Percentiles rank a stretch among this genome's conserved stretches.
phyloP scores from a whole-genome alignment of 2,113 vertebrate genomes.

The Vireo altiloquus region DNA sequence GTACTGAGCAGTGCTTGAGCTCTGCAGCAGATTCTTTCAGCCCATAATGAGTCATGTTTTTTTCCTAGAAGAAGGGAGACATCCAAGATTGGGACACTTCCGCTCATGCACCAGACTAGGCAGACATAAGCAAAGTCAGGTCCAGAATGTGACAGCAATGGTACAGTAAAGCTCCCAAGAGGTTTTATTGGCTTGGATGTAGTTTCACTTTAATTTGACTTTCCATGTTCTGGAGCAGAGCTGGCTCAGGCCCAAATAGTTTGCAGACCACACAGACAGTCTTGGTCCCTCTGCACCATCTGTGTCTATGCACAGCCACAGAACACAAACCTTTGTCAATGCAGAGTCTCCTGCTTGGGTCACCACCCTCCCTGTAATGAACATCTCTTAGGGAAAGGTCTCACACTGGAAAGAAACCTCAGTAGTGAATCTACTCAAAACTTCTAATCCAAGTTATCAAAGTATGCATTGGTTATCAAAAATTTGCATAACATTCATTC shows the following conservation, averaged over 20 bases:
- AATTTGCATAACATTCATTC: background rate
- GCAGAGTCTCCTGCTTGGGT: background rate
- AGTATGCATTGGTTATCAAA: background rate
- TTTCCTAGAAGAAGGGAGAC: background rate
- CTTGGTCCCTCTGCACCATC: fast-evolving
- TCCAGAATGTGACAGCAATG: background rate
- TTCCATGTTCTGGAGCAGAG: background rate
- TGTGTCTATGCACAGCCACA: background rate
- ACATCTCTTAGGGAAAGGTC: background rate
- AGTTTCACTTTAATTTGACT: background rate
- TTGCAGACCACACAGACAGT: background rate
- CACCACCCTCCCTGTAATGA: background rate
- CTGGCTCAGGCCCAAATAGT: background rate
- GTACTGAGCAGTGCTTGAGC: background rate
- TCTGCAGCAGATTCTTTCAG: background rate
- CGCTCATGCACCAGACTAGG: background rate
- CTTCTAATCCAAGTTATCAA: background rate
- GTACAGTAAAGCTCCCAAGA: background rate
- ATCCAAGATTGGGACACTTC: background rate
- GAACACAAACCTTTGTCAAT: background rate
- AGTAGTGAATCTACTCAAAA: background rate
- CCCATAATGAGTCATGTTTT: background rate
- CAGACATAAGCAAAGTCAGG: background rate
- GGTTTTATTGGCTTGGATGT: background rate
- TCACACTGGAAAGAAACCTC: background rate